Conservation (phyloP, 2,888 invertebrate genomes). For the Harmothoe impar region DNA sequence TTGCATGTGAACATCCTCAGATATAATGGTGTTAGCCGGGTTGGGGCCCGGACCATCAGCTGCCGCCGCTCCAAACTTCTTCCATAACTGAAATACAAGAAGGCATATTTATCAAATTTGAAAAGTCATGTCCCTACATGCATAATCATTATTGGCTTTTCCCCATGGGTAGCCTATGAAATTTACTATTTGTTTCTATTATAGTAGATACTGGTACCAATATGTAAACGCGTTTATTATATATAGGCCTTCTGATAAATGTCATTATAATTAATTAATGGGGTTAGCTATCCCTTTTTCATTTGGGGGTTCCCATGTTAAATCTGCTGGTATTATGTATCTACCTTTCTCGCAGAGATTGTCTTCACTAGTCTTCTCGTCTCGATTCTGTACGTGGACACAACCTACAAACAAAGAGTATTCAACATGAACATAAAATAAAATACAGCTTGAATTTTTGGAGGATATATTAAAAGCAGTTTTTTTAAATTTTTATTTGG, state of each 20-base stretch:
- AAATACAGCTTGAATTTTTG: too few relatives aligned
- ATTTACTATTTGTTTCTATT: background rate
- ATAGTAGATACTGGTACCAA: background rate
- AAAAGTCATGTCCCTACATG: background rate
- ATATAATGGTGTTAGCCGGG: slow-evolving; percentile 97
- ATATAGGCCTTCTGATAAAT: too few relatives aligned
- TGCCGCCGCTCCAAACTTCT: slow-evolving; percentile 96
- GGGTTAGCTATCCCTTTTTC: too few relatives aligned
- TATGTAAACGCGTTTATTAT: too few relatives aligned
- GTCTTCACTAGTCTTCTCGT: slow-evolving; percentile 90
- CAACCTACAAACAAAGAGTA: slow-evolving; percentile 79
- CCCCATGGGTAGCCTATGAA: too few relatives aligned
- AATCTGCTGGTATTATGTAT: too few relatives aligned
- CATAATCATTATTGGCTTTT: slow-evolving; percentile 46
- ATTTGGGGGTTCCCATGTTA: too few relatives aligned
- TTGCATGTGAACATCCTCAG: slow-evolving; percentile 94
- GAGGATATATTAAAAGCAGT: too few relatives aligned
- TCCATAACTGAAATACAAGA: slow-evolving; percentile 89
- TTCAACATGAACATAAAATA: too few relatives aligned
- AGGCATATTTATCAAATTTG: too few relatives aligned
- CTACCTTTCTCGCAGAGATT: slow-evolving; percentile 92
- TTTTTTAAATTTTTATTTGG: too few relatives aligned
- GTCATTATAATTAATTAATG: too few relatives aligned
- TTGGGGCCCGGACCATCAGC: slow-evolving; percentile 98
- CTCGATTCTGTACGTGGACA: slow-evolving; percentile 93